phyloP scores from a whole-genome alignment of 1,140 invertebrate genomes.

The Maconellicoccus hirsutus region DNA sequence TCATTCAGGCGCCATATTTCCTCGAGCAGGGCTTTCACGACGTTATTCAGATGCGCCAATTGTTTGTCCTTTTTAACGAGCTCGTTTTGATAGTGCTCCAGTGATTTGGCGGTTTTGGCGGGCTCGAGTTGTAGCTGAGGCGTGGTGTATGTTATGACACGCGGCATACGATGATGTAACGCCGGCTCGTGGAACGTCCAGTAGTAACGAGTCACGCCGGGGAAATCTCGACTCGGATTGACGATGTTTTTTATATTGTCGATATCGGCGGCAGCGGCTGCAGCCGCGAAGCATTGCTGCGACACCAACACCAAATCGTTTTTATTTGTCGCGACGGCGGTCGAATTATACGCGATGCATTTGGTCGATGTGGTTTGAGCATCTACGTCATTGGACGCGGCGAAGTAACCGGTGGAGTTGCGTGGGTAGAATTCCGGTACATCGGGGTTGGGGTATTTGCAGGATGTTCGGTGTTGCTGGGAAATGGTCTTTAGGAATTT shows the following conservation, averaged over 20 bases:
- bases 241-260: neutral
- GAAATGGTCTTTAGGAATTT: neutral
- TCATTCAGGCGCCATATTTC: conserved; percentile 3
- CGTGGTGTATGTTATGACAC: too few relatives aligned
- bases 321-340: neutral
- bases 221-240: neutral
- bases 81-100: neutral
- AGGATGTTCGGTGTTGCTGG: neutral
- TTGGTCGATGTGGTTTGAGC: neutral
- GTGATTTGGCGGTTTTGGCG: neutral
- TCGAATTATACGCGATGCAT: neutral
- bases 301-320: neutral
- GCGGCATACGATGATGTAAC: too few relatives aligned
- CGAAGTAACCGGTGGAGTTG: neutral
- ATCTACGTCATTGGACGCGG: neutral
- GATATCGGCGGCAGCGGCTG: neutral
- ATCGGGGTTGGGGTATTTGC: conserved; percentile 10
- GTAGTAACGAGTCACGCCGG: neutral
- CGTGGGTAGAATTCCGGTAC: conserved; percentile 6
- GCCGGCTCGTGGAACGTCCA: neutral
- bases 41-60: neutral
- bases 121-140: neutral
- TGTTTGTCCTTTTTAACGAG: neutral
- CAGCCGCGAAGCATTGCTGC: neutral
- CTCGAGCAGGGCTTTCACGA: neutral